Base-by-base conservation (phyloP, 2,888 invertebrate species). In the Xylocampa areola region DNA sequence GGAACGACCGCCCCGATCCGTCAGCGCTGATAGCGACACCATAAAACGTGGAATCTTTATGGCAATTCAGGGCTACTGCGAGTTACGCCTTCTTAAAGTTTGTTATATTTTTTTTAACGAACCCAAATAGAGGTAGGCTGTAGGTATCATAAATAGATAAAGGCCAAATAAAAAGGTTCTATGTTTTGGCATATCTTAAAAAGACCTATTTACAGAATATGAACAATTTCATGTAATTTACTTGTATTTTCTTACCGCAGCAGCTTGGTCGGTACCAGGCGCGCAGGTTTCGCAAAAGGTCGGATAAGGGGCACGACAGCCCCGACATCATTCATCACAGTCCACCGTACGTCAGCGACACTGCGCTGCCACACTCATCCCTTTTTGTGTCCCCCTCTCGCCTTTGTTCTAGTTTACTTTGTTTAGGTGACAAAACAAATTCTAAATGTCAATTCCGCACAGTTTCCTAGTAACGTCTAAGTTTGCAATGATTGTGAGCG, bases 291-390 rank as follows among this genome's bases (percentile, higher is more conserved):
- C 21, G 36, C 36, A 36, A 8, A n/a, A 33, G 33, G 19, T 27
- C 14, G 25, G 16, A 1, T 33, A 1, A 29, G 48, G 35, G 49
- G 4, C 14, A 47, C 27, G 35, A 10, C 49, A 35, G 33, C 33
- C 7, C 13, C 14, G 21, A 21, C 17, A 3, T n/a, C 17, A 29
- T 29, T 17, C 27, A 7, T 13, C 17, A 37, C 25, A 17, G 27
- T 27, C 25, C 25, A 25, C 27, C 17, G 13, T 25, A 2, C 2
- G 25, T 25, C 25, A 25, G 25, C 25, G 25, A 8, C 25, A 25
- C 25, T 0, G 29, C 19, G 14, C 13, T 7, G 17, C 10, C 13
- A 17, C 41, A 4, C 27, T 23, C 41, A 25, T 25, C 35, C 23
- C 37, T 25, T 25, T 37, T 16, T 19, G n/a, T 16, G 16, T 8